phyloP scores from a whole-genome alignment of 2,888 invertebrate genomes.

The Globia sparganii region DNA sequence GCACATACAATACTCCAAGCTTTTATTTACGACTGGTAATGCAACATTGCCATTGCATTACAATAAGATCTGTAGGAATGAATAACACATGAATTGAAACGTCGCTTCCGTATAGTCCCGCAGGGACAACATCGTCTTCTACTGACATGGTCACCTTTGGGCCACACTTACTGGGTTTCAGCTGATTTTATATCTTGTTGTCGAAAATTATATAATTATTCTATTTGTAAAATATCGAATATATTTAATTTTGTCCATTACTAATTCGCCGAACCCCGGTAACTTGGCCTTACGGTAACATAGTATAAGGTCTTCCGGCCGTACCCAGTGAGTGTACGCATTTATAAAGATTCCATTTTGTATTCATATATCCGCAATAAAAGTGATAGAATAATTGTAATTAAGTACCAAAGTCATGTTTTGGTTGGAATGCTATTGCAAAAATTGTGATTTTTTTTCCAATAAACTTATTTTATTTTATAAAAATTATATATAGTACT shows the following conservation, averaged over 20 bases:
- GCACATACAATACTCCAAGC: constrained; percentile 31
- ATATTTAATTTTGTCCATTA: constrained; percentile 12
- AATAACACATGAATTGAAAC: constrained; percentile 38
- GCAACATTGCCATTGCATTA: constrained; percentile 25
- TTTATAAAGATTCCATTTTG: constrained; percentile 51
- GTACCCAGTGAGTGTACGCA: constrained; percentile 39
- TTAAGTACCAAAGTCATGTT: constrained; percentile 67
- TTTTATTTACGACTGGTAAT: constrained; percentile 42
- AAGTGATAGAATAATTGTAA: constrained; percentile 56
- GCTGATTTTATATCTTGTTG: background rate
- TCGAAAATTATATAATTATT: background rate
- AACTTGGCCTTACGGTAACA: background rate
- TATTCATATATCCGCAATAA: constrained; percentile 32
- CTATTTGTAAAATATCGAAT: background rate
- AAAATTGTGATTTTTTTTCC: constrained; percentile 65
- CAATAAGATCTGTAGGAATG: constrained; percentile 41
- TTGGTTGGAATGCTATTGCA: constrained; percentile 58
- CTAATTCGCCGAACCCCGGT: constrained; percentile 3
- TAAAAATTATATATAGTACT: constrained; percentile 58
- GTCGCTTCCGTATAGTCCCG: constrained; percentile 12
- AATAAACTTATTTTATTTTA: constrained; percentile 55
- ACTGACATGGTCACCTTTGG: background rate
- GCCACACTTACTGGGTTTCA: constrained; percentile 11
- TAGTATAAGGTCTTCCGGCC: constrained; percentile 20
- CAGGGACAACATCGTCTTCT: background rate